Percentiles rank a stretch among this genome's conserved stretches.
These are phyloP conservation scores for Phocides pigmalion DNA, from an alignment of 1,140 invertebrate species.

Conservation along the genomic window DNA sequence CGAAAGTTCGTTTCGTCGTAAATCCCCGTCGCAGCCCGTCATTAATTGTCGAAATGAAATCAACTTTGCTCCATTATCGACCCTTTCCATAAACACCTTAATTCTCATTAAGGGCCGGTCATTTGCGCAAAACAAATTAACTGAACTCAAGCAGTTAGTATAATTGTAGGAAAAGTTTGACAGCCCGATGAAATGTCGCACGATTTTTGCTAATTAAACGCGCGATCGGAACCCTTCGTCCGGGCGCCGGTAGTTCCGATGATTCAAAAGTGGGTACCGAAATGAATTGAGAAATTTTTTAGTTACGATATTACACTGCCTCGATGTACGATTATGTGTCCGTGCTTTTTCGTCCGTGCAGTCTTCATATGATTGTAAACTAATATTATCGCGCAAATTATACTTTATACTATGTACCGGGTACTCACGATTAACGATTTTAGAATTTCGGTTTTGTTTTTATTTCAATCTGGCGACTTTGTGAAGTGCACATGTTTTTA, in stretches of 20 bases:
- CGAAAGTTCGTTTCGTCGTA: not conserved
- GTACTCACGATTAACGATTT: no score
- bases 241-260: conserved; percentile 36
- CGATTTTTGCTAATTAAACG: conserved; percentile 77
- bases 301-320: no score
- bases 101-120: conserved; percentile 74
- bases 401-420: no score
- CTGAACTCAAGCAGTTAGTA: conserved; percentile 60
- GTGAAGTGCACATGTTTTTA: no score
- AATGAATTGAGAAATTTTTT: conserved; percentile 10
- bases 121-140: conserved; percentile 77
- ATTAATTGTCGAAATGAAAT: conserved; percentile 67
- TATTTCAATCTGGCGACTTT: no score
- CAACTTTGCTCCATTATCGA: conserved; percentile 64
- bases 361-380: no score
- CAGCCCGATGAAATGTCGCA: conserved; percentile 73
- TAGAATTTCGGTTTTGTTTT: no score
- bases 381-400: no score
- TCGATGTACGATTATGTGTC: no score
- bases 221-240: conserved; percentile 49
- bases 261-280: conserved; percentile 37
- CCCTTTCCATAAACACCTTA: conserved; percentile 76
- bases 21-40: conserved; percentile 24
- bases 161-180: conserved; percentile 65
- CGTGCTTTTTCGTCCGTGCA: no score